Evolutionary conservation across 2,797 vertebrate species (phyloP), one percentile per base, ranked within the genome.

Genomic region (Neopelma chrysocephalum): DNA sequence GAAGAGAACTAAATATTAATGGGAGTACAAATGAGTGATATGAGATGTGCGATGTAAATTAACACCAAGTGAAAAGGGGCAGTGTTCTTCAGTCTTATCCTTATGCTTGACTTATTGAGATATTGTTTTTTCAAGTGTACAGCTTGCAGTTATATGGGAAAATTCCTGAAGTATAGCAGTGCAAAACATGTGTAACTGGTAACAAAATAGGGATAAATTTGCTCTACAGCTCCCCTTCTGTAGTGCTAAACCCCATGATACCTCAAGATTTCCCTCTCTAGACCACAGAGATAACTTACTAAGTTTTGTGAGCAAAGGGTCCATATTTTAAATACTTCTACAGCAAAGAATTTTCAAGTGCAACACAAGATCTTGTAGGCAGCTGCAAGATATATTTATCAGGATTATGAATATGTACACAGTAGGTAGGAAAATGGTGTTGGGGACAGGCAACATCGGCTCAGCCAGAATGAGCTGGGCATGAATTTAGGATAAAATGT

Each of bases 331-430:
- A 71, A 86, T 7, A 38, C 27, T 48, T 72, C 13, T 47, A 21
- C 27, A 79, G 32, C 50, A 58, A 87, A 94, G 14, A 68, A 25
- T 2, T 78, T 86, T 32, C 32, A 57, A 83, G 22, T 48, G 23
- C 43, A 82, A 48, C 9, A 71, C 3, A 48, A 48, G 27, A 48
- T 25, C 43, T 42, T 68, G 5, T 6, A 43, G 43, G 42, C 7
- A 72, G 11, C 13, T 61, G 12, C 26, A 45, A 54, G 23, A 4
- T 53, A 6, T 48, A 40, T 79, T 64, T 87, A 27, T 72, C 19
- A 47, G 29, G 29, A 10, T 38, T 38, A 15, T 51, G 32, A 75
- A 4, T 10, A 34, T 0, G 0, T 21, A 42, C 19, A 36, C 2
- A 60, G 6, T 4, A 29, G 9, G 26, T 14, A 61, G 34, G 50